Evolutionary conservation across 2,888 invertebrate genomes (phyloP), one percentile per base, ranked within the genome.

Genomic region (Aquatica leii): DNA sequence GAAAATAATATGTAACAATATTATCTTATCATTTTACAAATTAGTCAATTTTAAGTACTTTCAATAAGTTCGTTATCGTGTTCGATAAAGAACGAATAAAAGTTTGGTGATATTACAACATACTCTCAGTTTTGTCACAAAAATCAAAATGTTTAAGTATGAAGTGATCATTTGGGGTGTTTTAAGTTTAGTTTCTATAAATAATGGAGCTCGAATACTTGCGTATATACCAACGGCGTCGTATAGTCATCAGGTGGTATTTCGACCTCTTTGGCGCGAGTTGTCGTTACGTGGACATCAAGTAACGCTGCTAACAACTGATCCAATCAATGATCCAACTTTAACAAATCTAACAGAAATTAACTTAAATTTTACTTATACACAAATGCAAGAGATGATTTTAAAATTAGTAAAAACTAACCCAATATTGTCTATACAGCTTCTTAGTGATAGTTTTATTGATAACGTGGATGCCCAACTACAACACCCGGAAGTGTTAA

Each of bases 241-340:
- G 1, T 79, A 80, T 62, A 85, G 84, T 66, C 85, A 85, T 65
- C 84, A 84, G 71, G 72, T 81, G 0, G 79, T 82, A 1, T 84
- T 77, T 74, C 76, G 79, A 31, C 78, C 80, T 4, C 71, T 86
- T 14, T 80, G 82, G 70, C 71, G 76, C n/a, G 82, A 80, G 34
- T 70, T 86, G 40, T 78, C 80, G 0, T 71, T 75, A 53, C 75
- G 80, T 57, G 85, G 84, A 8, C 85, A 86, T 62, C 74, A 84
- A 55, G 48, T 86, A 1, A 79, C 82, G 0, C 73, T 84, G 0
- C 55, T 84, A 6, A 84, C 85, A 35, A 71, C 78, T 1, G 70
- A 77, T 72, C 84, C 84, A 0, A 69, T 82, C 1, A 78, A 80
- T 20, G 79, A 83, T 49, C 55, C 70, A 1, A 66, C 72, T 0